Base-by-base conservation (phyloP, 2,113 vertebrate genomes). In the Odocoileus virginianus region DNA sequence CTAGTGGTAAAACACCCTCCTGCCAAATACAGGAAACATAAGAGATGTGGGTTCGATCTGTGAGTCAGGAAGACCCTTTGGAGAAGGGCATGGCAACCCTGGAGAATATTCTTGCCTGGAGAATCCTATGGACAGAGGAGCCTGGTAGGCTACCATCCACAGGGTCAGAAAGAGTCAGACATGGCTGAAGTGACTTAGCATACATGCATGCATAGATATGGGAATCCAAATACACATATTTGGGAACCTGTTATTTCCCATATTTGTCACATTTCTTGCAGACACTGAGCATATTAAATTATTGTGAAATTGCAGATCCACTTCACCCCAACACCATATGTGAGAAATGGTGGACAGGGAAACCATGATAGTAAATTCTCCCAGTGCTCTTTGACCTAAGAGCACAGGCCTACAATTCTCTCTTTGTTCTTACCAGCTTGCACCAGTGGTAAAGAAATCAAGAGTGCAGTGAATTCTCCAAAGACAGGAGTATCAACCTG, bases 171-270 rank as follows among this genome's bases (percentile, higher is more conserved):
- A 36, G 64, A 67, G 64, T 67, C 64, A 21, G 64, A 21, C 9
- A 11, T 11, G n/a, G 36, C n/a, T 67, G 64, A 36, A 67, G 33
- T 21, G n/a, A 36, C 64, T 67, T 67, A 67, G 64, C 64, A 21
- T 67, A 36, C 4, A 67, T 0, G 0, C 8, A 36, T 67, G n/a
- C n/a, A 21, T 36, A 25, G 6, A 55, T 79, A 25, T 11, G 28
- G n/a, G 36, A 90, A 47, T 55, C 30, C 55, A 64, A 93, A 84
- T 81, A 81, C 12, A 21, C 45, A 6, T 43, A 76, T 30, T 76
- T 83, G 61, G n/a, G 43, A 76, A 76, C 5, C 12, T 79, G 28
- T 82, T 60, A 61, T 89, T 93, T 36, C 43, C 50, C 30, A 55
- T 7, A 21, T 55, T 21, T 57, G 19, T 40, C 12, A 1, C 7